Percentiles rank a stretch among this genome's conserved stretches.
Evolutionary conservation across 2,797 vertebrate species (phyloP).

Genomic region (Enteromius paludinosus): DNA sequence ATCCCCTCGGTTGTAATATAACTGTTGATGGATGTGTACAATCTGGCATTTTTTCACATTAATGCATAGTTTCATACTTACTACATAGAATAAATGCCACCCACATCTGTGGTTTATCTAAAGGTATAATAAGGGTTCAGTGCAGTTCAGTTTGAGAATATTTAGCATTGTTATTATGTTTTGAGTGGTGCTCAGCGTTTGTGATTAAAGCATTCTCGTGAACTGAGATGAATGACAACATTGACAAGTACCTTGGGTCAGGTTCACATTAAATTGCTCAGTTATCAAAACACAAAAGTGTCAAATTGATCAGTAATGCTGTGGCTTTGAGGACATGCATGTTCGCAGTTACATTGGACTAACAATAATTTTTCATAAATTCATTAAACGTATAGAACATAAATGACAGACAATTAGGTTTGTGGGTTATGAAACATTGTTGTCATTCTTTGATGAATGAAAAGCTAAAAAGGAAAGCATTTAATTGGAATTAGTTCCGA

Average conservation of each 20-base stretch:
- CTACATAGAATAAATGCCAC: conserved; percentile 17
- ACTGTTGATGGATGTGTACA: conserved; percentile 59
- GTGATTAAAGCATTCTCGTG: conserved; percentile 39
- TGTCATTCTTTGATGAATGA: not conserved
- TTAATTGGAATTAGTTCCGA: too few species aligned
- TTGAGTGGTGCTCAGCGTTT: conserved; percentile 20
- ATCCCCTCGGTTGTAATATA: conserved; percentile 42
- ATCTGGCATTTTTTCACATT: conserved; percentile 55
- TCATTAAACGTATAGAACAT: not conserved
- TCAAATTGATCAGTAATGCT: conserved; percentile 2
- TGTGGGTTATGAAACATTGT: not conserved
- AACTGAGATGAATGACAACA: conserved; percentile 31
- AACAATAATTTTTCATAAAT: not conserved
- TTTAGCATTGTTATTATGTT: conserved; percentile 42
- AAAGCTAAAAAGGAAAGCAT: not conserved
- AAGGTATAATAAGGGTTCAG: conserved; percentile 25
- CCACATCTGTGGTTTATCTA: conserved; percentile 42
- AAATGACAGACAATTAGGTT: conserved; percentile 8
- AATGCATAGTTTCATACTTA: conserved; percentile 40
- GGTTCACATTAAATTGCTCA: conserved; percentile 21
- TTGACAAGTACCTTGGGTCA: conserved; percentile 23
- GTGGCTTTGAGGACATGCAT: not conserved
- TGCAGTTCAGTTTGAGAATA: conserved; percentile 41
- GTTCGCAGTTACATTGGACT: not conserved
- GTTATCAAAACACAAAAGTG: conserved; percentile 10